These are phyloP conservation scores for Diorhabda carinulata DNA, from an alignment of 1,140 invertebrate genomes.

Conservation along the genomic window DNA sequence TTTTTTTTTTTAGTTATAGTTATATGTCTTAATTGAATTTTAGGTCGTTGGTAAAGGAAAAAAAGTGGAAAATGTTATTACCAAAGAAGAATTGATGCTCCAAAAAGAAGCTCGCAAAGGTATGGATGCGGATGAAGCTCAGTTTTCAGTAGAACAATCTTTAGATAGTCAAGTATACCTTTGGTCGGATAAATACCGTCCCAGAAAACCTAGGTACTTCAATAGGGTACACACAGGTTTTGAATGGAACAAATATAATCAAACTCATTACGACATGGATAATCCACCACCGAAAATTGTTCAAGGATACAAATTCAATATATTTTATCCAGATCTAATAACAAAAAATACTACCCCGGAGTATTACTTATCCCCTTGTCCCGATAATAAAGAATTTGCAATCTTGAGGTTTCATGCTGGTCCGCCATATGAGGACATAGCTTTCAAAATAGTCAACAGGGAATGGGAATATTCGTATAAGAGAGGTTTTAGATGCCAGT, in stretches of 20 bases:
- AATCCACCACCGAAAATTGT: conserved; percentile 99
- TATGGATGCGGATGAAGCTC: conserved; percentile 84
- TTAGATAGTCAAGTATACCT: conserved; percentile 85
- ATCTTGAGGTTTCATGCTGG: conserved; percentile 93
- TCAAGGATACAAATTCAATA: conserved; percentile 99
- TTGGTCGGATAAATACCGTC: conserved; percentile 98
- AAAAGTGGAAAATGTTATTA: conserved; percentile 54
- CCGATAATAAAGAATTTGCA: conserved; percentile 93
- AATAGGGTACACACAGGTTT: conserved; percentile 95
- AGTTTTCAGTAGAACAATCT: conserved; percentile 87
- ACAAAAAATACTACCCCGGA: conserved; percentile 91
- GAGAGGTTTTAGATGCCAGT: conserved; percentile 95
- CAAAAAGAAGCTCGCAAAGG: conserved; percentile 80
- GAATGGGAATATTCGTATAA: conserved; percentile 99
- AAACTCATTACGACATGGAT: conserved; percentile 99
- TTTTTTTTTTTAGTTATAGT: no score
- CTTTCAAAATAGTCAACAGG: conserved; percentile 98
- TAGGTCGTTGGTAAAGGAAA: conserved; percentile 53
- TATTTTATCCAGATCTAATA: conserved; percentile 99
- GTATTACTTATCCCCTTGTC: conserved; percentile 87
- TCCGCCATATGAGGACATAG: conserved; percentile 99
- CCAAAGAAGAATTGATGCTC: conserved; percentile 60
- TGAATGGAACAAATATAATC: conserved; percentile 99
- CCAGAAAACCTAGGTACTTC: conserved; percentile 95
- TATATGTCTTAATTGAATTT: not conserved